A percentile compares a stretch with the other conserved stretches of the same genome.
phyloP scores from a whole-genome alignment of 2,113 vertebrate genomes.

The Excalfactoria chinensis region DNA sequence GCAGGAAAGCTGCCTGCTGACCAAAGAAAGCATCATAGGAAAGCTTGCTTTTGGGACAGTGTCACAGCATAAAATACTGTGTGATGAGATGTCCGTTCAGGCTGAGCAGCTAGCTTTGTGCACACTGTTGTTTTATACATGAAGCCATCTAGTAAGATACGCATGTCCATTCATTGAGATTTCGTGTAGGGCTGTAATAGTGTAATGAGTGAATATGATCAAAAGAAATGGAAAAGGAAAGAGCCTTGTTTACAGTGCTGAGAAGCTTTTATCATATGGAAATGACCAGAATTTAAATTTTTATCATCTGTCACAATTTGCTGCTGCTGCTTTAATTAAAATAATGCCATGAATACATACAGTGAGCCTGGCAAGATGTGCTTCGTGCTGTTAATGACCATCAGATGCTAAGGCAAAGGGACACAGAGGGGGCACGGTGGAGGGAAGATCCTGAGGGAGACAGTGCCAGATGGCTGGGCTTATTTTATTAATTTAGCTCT shows the following conservation, averaged over 20 bases:
- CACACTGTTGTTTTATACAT: neutral
- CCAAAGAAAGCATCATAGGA: neutral
- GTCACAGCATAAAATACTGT: neutral
- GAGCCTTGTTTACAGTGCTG: neutral
- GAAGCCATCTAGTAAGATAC: neutral
- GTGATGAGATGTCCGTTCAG: neutral
- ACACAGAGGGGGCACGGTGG: neutral
- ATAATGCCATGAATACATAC: neutral
- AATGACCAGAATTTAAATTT: slow-evolving; percentile 35
- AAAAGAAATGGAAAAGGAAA: slow-evolving; percentile 8
- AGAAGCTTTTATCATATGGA: slow-evolving; percentile 20
- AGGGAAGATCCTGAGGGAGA: slow-evolving; percentile 44
- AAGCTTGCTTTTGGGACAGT: neutral
- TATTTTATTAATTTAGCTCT: slow-evolving; percentile 67
- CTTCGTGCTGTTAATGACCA: neutral
- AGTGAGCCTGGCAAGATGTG: neutral
- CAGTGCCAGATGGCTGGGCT: slow-evolving; percentile 63
- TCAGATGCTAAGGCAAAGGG: slow-evolving; percentile 55
- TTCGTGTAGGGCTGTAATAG: neutral
- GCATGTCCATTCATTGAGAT: neutral
- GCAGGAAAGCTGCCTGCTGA: neutral
- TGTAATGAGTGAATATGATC: neutral
- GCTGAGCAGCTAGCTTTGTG: neutral
- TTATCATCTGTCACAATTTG: slow-evolving; percentile 43
- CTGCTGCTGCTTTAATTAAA: slow-evolving; percentile 50